phyloP scores from a whole-genome alignment of 2,888 invertebrate species.

The Matsumyia berberina region DNA sequence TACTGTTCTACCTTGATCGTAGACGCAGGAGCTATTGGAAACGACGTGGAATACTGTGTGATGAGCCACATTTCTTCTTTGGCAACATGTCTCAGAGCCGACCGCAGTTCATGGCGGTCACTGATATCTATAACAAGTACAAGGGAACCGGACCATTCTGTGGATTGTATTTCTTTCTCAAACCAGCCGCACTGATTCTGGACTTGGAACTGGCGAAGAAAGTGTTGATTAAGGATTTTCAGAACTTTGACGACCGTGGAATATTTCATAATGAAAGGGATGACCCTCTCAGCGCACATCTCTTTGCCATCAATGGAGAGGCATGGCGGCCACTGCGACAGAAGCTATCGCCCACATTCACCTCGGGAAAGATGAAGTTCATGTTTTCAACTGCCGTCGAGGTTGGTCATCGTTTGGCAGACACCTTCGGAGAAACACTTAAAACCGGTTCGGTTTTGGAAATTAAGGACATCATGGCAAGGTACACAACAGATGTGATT shows the following conservation, averaged over 20 bases:
- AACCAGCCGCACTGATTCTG: conserved; percentile 77
- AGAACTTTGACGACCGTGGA: conserved; percentile 81
- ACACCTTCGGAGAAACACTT: conserved; percentile 23
- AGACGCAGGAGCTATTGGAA: conserved; percentile 9
- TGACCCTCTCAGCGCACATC: conserved; percentile 81
- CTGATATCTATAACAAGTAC: conserved; percentile 77
- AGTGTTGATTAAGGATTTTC: conserved; percentile 82
- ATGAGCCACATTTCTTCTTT: background rate
- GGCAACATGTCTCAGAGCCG: background rate
- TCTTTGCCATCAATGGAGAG: conserved; percentile 81
- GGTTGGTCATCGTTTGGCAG: conserved; percentile 78
- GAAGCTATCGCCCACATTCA: conserved; percentile 85
- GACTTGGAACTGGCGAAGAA: conserved; percentile 81
- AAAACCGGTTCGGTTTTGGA: conserved; percentile 79
- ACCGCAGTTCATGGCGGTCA: conserved; percentile 78
- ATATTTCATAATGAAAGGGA: conserved; percentile 79
- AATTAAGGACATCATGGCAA: conserved; percentile 83
- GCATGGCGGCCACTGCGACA: conserved; percentile 84
- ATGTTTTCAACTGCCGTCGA: conserved; percentile 82
- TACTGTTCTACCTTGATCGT: background rate
- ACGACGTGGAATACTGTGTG: conserved; percentile 1
- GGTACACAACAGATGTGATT: conserved; percentile 85
- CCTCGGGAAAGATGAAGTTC: conserved; percentile 84
- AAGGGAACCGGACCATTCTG: conserved; percentile 77
- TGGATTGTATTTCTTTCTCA: conserved; percentile 78